Percentiles rank a stretch among this genome's conserved stretches.
Evolutionary conservation across 2,113 vertebrate genomes (phyloP).

Genomic region (Poecile atricapillus): DNA sequence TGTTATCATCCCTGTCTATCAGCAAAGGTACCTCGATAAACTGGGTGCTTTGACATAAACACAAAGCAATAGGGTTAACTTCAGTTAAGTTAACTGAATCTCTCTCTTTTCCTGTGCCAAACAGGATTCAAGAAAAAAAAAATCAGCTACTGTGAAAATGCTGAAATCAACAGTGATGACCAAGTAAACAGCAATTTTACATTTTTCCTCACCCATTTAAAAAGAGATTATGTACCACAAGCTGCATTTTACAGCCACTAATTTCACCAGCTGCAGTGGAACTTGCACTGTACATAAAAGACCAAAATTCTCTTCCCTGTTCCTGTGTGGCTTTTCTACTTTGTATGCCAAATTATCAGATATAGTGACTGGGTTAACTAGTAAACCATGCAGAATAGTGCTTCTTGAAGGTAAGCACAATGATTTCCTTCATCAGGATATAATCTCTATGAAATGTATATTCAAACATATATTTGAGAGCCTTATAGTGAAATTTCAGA

Average conservation of each 20-base stretch:
- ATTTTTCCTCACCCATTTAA: not conserved
- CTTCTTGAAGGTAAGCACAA: not conserved
- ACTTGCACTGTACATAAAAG: not conserved
- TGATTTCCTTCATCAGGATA: not conserved
- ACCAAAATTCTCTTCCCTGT: not conserved
- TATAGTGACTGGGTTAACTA: not conserved
- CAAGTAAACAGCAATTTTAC: not conserved
- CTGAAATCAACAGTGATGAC: not conserved
- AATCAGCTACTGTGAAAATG: not conserved
- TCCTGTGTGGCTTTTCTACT: not conserved
- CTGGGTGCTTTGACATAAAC: not conserved
- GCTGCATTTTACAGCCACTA: not conserved
- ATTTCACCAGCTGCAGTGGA: not conserved
- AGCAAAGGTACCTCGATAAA: not conserved
- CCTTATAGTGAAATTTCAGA: not conserved
- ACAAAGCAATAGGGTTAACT: not conserved
- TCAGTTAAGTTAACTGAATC: not conserved
- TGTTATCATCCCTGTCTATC: not conserved
- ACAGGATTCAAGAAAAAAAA: not conserved
- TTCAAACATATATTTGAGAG: not conserved
- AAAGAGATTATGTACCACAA: not conserved
- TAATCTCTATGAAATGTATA: not conserved
- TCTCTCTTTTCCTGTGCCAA: not conserved
- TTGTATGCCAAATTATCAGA: not conserved
- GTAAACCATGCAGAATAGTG: not conserved